Base-by-base conservation (phyloP, 2,113 vertebrate species). In the Cinclus mexicanus region DNA sequence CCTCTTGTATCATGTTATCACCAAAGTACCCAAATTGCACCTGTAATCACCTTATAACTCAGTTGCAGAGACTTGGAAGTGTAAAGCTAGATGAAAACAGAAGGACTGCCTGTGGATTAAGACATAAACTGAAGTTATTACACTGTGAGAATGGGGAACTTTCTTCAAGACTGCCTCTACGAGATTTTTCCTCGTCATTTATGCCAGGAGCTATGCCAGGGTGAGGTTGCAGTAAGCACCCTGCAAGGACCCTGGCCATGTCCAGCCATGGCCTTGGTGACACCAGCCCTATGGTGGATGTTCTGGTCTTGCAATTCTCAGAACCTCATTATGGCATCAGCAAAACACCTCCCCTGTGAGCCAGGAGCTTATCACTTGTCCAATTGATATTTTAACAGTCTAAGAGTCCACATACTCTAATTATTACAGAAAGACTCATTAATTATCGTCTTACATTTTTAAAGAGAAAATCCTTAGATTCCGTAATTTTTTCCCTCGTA, bases 61-160 rank as follows among this genome's bases (percentile, higher is more conserved):
- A 23, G 6, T 64, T 1, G 1, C 46, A 61, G 53, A 25, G 15
- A 3, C 18, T 77, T 56, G 37, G 15, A 80, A 80, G 11, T 11
- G 9, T 39, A 83, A 69, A 9, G 13, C 14, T 50, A 28, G 14
- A 39, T 37, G 31, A 41, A 86, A 83, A 50, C 28, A 56, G 28
- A 74, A 49, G 81, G 26, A 11, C 5, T 52, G 12, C 25, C 42
- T 17, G 19, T 44, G 12, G 9, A 35, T 57, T 81, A 60, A n/a
- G 25, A 9, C 2, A 31, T 65, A 55, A 53, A 79, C 3, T 35
- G 11, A 39, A 67, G 23, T 37, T 46, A 47, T 6, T 35, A 29
- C 6, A 2, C 13, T 19, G 3, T 60, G 35, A 70, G 11, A 83
- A 61, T 17, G 0, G 0, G 2, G 2, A 4, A 33, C 22, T 55